These are phyloP conservation scores for Eriosoma lanigerum DNA, from an alignment of 1,140 invertebrate species.

Conservation along the genomic window DNA sequence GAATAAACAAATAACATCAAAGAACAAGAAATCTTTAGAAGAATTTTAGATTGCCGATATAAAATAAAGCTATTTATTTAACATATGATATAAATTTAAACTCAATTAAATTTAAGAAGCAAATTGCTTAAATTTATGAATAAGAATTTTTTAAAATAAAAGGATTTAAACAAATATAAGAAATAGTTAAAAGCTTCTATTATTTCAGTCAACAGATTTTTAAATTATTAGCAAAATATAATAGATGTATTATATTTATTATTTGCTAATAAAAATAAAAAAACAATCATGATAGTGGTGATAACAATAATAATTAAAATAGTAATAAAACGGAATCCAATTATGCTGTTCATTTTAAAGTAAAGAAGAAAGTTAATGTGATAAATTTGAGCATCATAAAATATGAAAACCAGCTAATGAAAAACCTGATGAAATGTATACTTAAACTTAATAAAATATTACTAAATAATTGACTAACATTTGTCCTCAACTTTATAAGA, in stretches of 20 bases:
- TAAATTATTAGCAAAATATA: not conserved
- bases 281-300: too few relatives aligned
- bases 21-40: not conserved
- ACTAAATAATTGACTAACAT: slow-evolving; percentile 5
- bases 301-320: not conserved
- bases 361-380: not conserved
- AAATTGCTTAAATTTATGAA: not conserved
- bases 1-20: not conserved
- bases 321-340: not conserved
- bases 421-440: slow-evolving; percentile 6
- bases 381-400: slow-evolving; percentile 21
- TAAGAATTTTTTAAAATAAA: not conserved
- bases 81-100: not conserved
- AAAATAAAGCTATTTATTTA: slow-evolving; percentile 8
- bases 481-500: not conserved
- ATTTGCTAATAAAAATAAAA: not conserved
- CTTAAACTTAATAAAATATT: slow-evolving; percentile 25
- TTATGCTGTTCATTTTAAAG: not conserved
- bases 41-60: not conserved
- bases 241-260: not conserved
- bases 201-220: slow-evolving; percentile 34
- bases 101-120: not conserved
- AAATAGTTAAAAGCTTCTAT: slow-evolving; percentile 12
- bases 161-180: slow-evolving; percentile 30
- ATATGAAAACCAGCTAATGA: not conserved